Evolutionary conservation across 2,797 vertebrate genomes (phyloP), one percentile per base, ranked within the genome.

Genomic region (Gobionotothen gibberifrons): DNA sequence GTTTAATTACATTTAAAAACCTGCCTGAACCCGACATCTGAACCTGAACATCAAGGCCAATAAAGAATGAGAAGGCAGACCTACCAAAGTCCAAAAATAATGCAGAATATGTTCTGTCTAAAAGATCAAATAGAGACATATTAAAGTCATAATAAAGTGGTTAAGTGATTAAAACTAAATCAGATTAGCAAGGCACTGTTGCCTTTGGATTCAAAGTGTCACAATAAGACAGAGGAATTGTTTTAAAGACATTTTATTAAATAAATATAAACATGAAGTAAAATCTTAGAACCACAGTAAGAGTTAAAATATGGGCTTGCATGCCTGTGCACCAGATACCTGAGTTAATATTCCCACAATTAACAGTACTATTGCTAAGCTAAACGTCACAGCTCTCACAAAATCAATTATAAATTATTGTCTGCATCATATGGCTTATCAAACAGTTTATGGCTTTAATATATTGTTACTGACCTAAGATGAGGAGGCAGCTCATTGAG

Each of bases 191-290:
- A 5, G 11, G 2, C 3, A 54, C 9, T 12, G 14, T 16, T 43
- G 1, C 17, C 5, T 12, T 32, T 53, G 11, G 13, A 10, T 49
- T 12, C 0, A 0, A 51, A 21, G 58, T 51, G 17, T 60, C 10
- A 1, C 3, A 40, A 61, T 63, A 22, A 59, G 10, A 77, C 59
- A 74, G 4, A 63, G 3, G 7, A 44, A n/a, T 5, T 6, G 3
- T 63, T 85, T 73, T 52, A 16, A 12, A 60, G 14, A 32, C 9
- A 3, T 84, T 91, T 91, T 89, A 90, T 86, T 91, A 21, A 81
- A 92, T 83, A 92, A 89, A 91, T 88, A 86, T 59, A n/a, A 71
- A 53, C 17, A 79, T 19, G 2, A 78, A 56, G 36, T 84, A 69
- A 85, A 83, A 75, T 15, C 1, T 46, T 13, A 61, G 12, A 53